Conservation (phyloP, 2,888 invertebrate species). For the Tetrapedia diversipes region DNA sequence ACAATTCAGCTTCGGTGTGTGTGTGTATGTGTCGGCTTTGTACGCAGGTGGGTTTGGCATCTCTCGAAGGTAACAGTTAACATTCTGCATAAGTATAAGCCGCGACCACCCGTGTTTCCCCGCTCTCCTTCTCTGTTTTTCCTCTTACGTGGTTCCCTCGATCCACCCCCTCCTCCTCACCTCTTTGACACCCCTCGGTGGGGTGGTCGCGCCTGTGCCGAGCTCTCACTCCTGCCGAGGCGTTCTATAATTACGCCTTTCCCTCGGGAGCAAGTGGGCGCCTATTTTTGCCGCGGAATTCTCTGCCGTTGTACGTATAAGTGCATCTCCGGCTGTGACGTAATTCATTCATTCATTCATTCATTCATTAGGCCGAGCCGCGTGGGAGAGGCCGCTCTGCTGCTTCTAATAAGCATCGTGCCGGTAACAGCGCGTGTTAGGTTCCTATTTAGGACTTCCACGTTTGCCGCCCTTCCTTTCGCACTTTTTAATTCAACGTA, state of each 20-base stretch:
- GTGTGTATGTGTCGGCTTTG: conserved; percentile 35
- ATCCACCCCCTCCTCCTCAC: too few relatives aligned
- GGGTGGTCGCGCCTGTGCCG: too few relatives aligned
- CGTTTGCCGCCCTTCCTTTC: neutral
- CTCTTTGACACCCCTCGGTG: neutral
- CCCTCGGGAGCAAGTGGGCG: conserved; percentile 62
- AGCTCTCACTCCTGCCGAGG: conserved; percentile 20
- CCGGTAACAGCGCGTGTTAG: conserved; percentile 61
- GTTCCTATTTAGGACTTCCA: conserved; percentile 52
- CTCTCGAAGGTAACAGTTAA: conserved; percentile 54
- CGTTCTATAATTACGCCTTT: conserved; percentile 61
- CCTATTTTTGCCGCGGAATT: conserved; percentile 65
- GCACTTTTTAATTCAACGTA: neutral
- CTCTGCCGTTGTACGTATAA: conserved; percentile 49
- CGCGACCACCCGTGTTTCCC: conserved; percentile 33
- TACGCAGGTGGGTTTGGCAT: conserved; percentile 61
- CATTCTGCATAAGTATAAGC: conserved; percentile 51
- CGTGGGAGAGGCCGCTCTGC: conserved; percentile 71
- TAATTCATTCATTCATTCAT: conserved; percentile 79
- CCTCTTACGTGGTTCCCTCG: neutral
- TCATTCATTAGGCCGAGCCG: conserved; percentile 73
- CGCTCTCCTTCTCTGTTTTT: conserved; percentile 33
- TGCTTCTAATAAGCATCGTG: conserved; percentile 67
- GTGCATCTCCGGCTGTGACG: conserved; percentile 76
- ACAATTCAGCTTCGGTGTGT: conserved; percentile 57